Evolutionary conservation across 2,888 invertebrate genomes (phyloP).

Genomic region (Eupithecia inturbata): DNA sequence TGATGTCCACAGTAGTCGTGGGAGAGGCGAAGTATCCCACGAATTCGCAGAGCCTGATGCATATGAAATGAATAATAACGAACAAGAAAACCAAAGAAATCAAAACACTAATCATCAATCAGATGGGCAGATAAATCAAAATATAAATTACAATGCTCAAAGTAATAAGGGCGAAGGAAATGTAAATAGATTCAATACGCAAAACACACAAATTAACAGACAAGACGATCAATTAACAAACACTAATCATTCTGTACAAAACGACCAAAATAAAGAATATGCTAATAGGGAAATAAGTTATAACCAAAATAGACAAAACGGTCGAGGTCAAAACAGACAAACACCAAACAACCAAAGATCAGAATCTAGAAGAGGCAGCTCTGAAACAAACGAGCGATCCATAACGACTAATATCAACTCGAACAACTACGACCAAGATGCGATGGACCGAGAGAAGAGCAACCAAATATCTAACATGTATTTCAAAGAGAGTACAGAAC

Average conservation of each 20-base stretch:
- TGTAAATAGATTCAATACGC: conserved; percentile 12
- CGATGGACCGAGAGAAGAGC: conserved; percentile 20
- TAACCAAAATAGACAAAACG: conserved; percentile 1
- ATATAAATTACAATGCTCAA: conserved; percentile 8
- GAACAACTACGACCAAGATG: conserved; percentile 16
- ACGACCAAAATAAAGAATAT: neutral
- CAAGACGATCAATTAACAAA: conserved; percentile 1
- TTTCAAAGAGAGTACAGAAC: conserved; percentile 21
- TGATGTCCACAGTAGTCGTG: conserved; percentile 27
- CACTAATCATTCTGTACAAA: neutral
- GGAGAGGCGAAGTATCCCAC: conserved; percentile 11
- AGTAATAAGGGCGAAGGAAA: neutral
- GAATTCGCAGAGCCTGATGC: neutral
- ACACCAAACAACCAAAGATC: neutral
- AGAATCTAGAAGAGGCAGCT: neutral
- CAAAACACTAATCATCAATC: neutral
- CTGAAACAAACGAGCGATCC: neutral
- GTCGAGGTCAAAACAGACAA: conserved; percentile 2
- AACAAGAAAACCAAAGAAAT: neutral
- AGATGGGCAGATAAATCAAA: neutral
- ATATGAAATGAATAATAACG: neutral
- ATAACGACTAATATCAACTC: neutral
- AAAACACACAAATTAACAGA: conserved; percentile 14
- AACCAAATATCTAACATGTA: conserved; percentile 26
- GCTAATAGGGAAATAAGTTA: neutral